A percentile compares a stretch with the other conserved stretches of the same genome.
These are phyloP conservation scores for Montipora capricornis DNA, from an alignment of 64 coral and sea anemone genomes.

Conservation along the genomic window DNA sequence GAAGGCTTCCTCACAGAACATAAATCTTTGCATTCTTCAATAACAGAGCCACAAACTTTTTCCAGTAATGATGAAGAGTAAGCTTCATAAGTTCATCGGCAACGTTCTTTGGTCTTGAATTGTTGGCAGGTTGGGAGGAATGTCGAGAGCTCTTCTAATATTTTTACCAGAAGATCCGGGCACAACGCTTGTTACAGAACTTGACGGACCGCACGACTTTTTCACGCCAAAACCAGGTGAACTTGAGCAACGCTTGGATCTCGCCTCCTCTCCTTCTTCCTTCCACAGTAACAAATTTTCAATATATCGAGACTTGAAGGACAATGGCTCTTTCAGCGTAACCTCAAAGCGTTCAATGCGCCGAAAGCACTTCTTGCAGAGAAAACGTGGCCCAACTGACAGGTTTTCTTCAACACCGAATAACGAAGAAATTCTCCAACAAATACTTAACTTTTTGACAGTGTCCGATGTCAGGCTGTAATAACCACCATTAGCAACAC, in stretches of 20 bases:
- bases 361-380: not conserved
- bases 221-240: not conserved
- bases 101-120: too few species aligned
- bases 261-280: not conserved
- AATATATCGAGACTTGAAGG: not conserved
- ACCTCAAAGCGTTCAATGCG: not conserved
- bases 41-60: not conserved
- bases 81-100: too few species aligned
- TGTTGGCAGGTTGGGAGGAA: not conserved
- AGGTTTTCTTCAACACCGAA: constrained; percentile 2
- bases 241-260: not conserved
- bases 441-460: not conserved
- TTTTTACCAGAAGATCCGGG: not conserved
- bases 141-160: not conserved
- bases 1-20: not conserved
- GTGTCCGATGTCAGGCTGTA: too few species aligned
- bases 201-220: not conserved
- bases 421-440: not conserved
- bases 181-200: too few species aligned
- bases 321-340: not conserved
- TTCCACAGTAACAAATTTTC: not conserved
- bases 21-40: not conserved
- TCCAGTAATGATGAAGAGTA: not conserved
- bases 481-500: too few species aligned
- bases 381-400: not conserved